Percentiles rank a stretch among this genome's conserved stretches.
Evolutionary conservation across 2,888 invertebrate species (phyloP).

Genomic region (Phaedon cochleariae): DNA sequence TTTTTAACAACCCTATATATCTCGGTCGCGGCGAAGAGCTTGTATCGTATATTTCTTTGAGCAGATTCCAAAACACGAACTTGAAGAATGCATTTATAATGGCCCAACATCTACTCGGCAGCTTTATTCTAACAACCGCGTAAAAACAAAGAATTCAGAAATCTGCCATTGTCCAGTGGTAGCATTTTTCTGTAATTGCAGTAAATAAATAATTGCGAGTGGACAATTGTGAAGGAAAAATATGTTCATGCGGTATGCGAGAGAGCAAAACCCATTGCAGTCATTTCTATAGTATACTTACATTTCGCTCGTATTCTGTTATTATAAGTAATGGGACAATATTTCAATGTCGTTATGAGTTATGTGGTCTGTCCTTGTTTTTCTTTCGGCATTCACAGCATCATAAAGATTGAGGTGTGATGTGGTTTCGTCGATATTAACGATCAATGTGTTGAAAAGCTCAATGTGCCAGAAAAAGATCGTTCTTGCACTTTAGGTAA

Average conservation of each 20-base stretch:
- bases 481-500: not conserved
- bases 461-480: not conserved
- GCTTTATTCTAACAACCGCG: conserved; percentile 45
- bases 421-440: not conserved
- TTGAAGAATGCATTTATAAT: conserved; percentile 54
- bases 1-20: too few relatives aligned
- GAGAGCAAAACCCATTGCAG: conserved; percentile 16
- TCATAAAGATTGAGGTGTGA: conserved; percentile 1
- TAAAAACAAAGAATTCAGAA: conserved; percentile 48
- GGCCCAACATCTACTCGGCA: conserved; percentile 39
- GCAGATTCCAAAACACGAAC: conserved; percentile 50
- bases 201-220: conserved; percentile 45
- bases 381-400: not conserved
- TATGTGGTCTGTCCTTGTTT: not conserved
- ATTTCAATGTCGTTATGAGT: conserved; percentile 6
- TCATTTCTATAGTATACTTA: conserved; percentile 17
- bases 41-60: conserved; percentile 50
- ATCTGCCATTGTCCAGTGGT: conserved; percentile 47
- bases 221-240: conserved; percentile 31
- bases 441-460: not conserved
- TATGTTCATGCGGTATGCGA: conserved; percentile 22
- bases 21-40: conserved; percentile 43
- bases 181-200: conserved; percentile 54
- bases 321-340: conserved; percentile 5
- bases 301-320: not conserved